Conservation (phyloP, 2,888 invertebrate genomes). For the Erynnis tages region DNA sequence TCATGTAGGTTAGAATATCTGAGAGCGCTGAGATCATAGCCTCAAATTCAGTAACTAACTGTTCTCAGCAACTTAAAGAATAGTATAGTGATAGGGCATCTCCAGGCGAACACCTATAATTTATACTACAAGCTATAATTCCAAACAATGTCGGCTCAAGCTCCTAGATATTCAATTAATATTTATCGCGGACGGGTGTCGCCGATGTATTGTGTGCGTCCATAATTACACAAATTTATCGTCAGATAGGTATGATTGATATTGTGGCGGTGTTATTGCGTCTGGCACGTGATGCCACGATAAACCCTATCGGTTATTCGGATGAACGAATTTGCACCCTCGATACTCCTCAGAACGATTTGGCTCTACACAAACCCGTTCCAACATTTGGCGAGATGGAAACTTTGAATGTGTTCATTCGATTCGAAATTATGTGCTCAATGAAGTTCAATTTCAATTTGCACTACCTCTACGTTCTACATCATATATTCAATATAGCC, state of each 20-base stretch:
- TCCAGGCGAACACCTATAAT: too few relatives aligned
- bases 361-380: slow-evolving; percentile 40
- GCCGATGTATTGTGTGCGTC: slow-evolving; percentile 1
- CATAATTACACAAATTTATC: slow-evolving; percentile 38
- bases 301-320: slow-evolving; percentile 62
- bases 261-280: slow-evolving; percentile 46
- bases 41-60: too few relatives aligned
- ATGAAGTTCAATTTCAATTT: slow-evolving; percentile 38
- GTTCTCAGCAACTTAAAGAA: too few relatives aligned
- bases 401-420: slow-evolving; percentile 51
- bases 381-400: slow-evolving; percentile 55
- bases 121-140: not conserved
- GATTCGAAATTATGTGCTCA: slow-evolving; percentile 48
- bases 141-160: not conserved
- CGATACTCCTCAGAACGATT: slow-evolving; percentile 42
- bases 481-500: not conserved
- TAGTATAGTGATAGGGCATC: too few relatives aligned
- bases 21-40: too few relatives aligned
- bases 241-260: slow-evolving; percentile 44
- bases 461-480: slow-evolving; percentile 6
- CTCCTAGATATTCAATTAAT: slow-evolving; percentile 12
- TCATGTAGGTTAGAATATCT: too few relatives aligned
- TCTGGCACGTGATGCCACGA: slow-evolving; percentile 45
- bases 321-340: slow-evolving; percentile 54
- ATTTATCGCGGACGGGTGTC: slow-evolving; percentile 17